phyloP scores from a whole-genome alignment of 2,888 invertebrate species.

The Acleris sparsana region DNA sequence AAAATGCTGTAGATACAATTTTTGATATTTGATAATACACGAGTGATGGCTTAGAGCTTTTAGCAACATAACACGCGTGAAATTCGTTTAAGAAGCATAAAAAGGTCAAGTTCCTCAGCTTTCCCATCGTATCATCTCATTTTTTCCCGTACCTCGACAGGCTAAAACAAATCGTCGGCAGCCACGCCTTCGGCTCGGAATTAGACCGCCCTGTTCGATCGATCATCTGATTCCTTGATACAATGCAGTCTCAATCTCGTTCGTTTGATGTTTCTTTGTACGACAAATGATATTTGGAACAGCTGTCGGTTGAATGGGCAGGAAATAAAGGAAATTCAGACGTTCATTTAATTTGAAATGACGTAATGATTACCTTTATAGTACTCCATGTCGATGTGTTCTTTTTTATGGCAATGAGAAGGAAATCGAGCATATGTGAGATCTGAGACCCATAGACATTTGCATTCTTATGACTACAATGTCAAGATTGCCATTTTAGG shows the following conservation, averaged over 20 bases:
- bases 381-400: no score
- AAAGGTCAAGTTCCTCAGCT: constrained; percentile 8
- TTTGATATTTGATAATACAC: no score
- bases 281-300: constrained; percentile 29
- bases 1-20: no score
- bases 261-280: constrained; percentile 55
- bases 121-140: constrained; percentile 23
- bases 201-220: constrained; percentile 81
- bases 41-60: no score
- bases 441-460: no score
- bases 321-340: not conserved
- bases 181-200: constrained; percentile 81
- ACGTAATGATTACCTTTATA: constrained; percentile 3
- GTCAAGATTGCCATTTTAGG: no score
- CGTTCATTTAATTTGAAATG: constrained; percentile 22
- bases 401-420: no score
- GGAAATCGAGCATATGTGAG: no score
- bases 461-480: no score
- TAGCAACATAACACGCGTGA: not conserved
- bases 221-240: constrained; percentile 82
- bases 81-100: not conserved
- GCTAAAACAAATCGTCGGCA: constrained; percentile 77
- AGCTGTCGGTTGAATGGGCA: constrained; percentile 36
- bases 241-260: constrained; percentile 76
- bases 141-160: constrained; percentile 40